Base-by-base conservation (phyloP, 2,113 vertebrate genomes). In the Etia nguti region DNA sequence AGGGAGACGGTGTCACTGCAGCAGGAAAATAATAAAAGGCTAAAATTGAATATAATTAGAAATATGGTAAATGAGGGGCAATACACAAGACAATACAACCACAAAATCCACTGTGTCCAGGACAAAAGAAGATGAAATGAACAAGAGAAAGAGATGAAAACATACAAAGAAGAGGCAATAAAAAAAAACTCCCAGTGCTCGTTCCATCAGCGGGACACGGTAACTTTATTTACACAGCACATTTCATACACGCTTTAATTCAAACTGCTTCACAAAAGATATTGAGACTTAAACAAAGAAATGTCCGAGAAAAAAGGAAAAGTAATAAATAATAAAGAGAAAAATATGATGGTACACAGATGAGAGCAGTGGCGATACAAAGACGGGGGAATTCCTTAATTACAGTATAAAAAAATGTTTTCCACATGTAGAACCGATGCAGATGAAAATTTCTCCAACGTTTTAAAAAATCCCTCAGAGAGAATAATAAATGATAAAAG, bases 11-110 rank as follows among this genome's bases (percentile, higher is more conserved):
- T 86, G 87, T 92, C 88, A 84, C 85, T 26, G 68, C 83, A 34
- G 88, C 57, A 22, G 86, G 50, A 81, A 88, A 89, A 93, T 88
- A 91, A 92, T 70, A 82, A 93, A 86, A 90, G 80, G 82, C 60
- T 81, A 11, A 82, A 90, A 91, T 68, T 41, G 85, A 93, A 90
- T 90, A 92, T 90, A 92, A 93, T 93, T 93, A 93, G 88, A 91
- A 91, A 91, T 80, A 82, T 62, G 79, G 83, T 75, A 85, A 93
- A 89, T 83, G 81, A 84, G 70, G 77, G 36, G 26, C n/a, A 22
- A 85, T 50, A 50, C 43, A 77, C 70, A 77, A 77, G 80, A 81
- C 46, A 31, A 80, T 80, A 56, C 22, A 46, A 79, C 4, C 38
- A 46, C 29, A 70, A 46, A 55, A 87, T 18, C 4, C 20, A 38